Conservation (phyloP, 1,140 invertebrate genomes). For the Papilio polyxenes region DNA sequence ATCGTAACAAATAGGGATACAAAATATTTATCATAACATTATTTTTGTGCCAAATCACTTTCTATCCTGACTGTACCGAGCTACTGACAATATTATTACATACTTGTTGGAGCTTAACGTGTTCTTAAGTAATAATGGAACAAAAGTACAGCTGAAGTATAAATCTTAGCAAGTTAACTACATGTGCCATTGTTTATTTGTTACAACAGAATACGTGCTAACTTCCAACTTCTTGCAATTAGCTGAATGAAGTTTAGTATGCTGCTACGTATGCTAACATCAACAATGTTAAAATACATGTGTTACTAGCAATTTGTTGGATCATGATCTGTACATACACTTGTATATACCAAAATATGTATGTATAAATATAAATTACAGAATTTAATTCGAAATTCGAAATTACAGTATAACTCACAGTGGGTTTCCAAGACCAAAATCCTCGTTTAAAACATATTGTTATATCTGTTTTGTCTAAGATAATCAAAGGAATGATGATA, state of each 20-base stretch:
- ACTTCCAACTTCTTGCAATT: slow-evolving; percentile 14
- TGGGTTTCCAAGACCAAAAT: too few relatives aligned
- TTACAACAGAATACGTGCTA: slow-evolving; percentile 6
- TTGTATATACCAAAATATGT: background rate
- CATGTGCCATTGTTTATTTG: slow-evolving; percentile 17
- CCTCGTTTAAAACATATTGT: too few relatives aligned
- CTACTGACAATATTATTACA: slow-evolving; percentile 26
- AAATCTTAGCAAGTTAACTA: slow-evolving; percentile 26
- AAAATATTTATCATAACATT: background rate
- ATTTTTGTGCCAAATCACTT: background rate
- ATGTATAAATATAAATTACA: too few relatives aligned
- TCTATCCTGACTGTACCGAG: slow-evolving; percentile 35
- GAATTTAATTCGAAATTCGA: too few relatives aligned
- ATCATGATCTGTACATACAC: background rate
- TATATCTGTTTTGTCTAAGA: too few relatives aligned
- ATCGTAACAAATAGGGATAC: background rate
- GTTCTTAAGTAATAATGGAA: slow-evolving; percentile 29
- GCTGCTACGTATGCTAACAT: background rate
- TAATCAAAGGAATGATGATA: too few relatives aligned
- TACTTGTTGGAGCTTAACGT: slow-evolving; percentile 30
- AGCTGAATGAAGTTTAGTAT: background rate
- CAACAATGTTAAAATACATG: background rate
- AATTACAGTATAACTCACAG: too few relatives aligned
- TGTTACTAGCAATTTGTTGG: background rate
- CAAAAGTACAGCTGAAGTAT: slow-evolving; percentile 1